Conservation (phyloP, 2,113 vertebrate genomes). For the Pithys albifrons region DNA sequence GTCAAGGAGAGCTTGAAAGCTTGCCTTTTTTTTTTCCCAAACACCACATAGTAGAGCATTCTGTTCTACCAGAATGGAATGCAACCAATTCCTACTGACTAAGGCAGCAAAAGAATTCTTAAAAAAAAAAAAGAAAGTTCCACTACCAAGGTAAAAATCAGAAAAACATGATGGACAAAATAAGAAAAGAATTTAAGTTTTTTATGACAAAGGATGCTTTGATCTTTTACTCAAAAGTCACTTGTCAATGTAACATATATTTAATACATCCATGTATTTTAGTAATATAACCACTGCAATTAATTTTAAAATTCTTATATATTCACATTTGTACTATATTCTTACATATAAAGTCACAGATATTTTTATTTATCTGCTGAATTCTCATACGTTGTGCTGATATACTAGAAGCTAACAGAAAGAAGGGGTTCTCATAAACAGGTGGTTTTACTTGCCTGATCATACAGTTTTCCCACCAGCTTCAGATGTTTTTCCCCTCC, state of each 20-base stretch:
- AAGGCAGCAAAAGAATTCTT: background rate
- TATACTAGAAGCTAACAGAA: background rate
- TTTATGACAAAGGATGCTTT: background rate
- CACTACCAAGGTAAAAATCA: background rate
- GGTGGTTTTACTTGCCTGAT: constrained; percentile 82
- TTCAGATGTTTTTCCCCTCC: constrained; percentile 98
- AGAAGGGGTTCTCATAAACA: background rate
- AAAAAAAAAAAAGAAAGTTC: background rate
- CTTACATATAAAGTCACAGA: too few relatives aligned
- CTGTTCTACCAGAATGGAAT: background rate
- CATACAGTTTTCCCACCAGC: constrained; percentile 96
- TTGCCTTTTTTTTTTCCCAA: background rate
- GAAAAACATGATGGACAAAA: background rate
- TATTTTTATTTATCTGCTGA: background rate
- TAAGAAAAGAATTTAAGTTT: background rate
- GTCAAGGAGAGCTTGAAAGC: background rate
- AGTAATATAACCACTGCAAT: background rate
- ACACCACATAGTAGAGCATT: background rate
- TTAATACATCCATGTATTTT: background rate
- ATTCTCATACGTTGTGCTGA: background rate
- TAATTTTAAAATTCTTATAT: background rate
- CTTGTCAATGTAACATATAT: background rate
- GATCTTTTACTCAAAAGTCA: background rate
- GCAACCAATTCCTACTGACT: background rate
- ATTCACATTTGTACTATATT: background rate